Conservation (phyloP, 92 coral and sea anemone species). For the Phymanthus crucifer region DNA sequence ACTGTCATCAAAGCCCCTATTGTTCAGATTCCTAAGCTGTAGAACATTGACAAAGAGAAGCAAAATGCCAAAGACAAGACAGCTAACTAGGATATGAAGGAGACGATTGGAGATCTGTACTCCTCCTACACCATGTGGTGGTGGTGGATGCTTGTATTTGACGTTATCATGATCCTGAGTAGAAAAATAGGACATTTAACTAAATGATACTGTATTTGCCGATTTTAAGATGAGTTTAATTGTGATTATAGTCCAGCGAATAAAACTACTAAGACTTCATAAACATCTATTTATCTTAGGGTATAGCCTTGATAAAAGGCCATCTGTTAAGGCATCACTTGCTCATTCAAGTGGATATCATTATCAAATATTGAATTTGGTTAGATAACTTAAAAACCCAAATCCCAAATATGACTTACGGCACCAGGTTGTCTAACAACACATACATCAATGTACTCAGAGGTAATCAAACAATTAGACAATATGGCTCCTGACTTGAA, state of each 20-base stretch:
- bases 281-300: no score
- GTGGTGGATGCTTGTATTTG: conserved; percentile 43
- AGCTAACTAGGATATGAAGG: conserved; percentile 59
- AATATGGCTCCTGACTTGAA: neutral
- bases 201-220: neutral
- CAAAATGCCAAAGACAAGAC: conserved; percentile 82
- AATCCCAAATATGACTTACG: neutral
- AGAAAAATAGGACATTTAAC: neutral
- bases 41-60: conserved; percentile 77
- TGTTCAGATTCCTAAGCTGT: conserved; percentile 69
- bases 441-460: neutral
- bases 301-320: neutral
- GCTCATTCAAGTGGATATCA: neutral
- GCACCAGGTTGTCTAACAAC: neutral
- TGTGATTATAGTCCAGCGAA: neutral
- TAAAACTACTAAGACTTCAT: no score
- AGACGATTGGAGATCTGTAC: conserved; percentile 40
- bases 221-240: neutral
- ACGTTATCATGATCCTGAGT: conserved; percentile 20
- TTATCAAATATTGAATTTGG: neutral
- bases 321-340: neutral
- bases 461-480: neutral
- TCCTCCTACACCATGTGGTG: conserved; percentile 22
- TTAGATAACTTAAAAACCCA: neutral
- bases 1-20: conserved; percentile 44